Evolutionary conservation across 1,140 invertebrate genomes (phyloP).

Genomic region (Apis cerana): DNA sequence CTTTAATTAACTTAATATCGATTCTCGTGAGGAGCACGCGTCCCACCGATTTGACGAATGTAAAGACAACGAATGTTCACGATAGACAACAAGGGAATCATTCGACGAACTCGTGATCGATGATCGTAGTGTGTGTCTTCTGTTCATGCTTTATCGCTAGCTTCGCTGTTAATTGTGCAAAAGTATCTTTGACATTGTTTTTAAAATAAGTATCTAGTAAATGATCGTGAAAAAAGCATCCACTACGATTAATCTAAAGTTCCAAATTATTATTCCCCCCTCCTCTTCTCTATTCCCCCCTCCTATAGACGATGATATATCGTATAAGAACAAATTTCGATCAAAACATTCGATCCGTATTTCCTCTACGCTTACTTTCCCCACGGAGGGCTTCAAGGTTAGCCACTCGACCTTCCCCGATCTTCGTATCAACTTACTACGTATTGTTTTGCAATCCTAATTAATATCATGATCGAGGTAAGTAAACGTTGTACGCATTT

Average conservation of each 20-base stretch:
- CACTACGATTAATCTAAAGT: conserved; percentile 17
- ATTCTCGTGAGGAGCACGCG: conserved; percentile 25
- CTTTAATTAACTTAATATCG: conserved; percentile 34
- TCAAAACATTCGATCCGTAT: conserved; percentile 1
- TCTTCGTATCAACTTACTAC: neutral
- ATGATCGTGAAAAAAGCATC: neutral
- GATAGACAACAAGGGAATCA: conserved; percentile 55
- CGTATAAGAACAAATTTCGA: neutral
- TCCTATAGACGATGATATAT: neutral
- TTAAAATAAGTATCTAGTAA: conserved; percentile 13
- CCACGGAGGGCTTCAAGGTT: conserved; percentile 12
- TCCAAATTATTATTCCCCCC: neutral
- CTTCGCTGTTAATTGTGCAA: conserved; percentile 40
- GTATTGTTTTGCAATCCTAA: conserved; percentile 16
- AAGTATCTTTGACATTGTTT: conserved; percentile 62
- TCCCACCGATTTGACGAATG: conserved; percentile 31
- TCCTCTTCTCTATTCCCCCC: no score
- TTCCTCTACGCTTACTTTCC: neutral
- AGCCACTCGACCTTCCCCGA: conserved; percentile 15
- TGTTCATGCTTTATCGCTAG: conserved; percentile 24
- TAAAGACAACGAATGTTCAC: conserved; percentile 34
- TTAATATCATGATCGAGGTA: conserved; percentile 20
- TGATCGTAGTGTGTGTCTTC: conserved; percentile 33
- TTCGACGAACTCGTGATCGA: conserved; percentile 63
- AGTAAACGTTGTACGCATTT: neutral